A percentile compares a stretch with the other conserved stretches of the same genome.
Conservation (phyloP, 2,113 vertebrate genomes). For the Emydura subglobosa region DNA sequence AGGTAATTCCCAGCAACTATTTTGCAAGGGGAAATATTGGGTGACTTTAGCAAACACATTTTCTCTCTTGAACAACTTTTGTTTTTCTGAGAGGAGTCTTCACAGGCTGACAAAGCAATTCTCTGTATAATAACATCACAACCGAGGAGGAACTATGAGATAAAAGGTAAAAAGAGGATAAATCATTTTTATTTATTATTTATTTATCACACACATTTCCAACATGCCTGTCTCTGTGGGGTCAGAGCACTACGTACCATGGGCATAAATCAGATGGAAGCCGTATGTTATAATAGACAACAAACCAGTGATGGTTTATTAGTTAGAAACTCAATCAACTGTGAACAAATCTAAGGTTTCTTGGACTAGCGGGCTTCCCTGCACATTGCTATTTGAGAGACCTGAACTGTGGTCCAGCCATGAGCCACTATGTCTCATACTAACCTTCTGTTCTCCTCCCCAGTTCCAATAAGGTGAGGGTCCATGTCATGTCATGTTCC, state of each 20-base stretch:
- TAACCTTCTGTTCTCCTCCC: neutral
- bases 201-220: rapidly evolving
- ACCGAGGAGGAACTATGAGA: neutral
- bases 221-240: neutral
- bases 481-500: neutral
- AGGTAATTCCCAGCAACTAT: neutral
- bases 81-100: neutral
- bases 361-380: neutral
- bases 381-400: neutral
- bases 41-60: neutral
- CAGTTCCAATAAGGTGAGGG: neutral
- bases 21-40: neutral
- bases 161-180: neutral
- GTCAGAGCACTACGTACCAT: neutral
- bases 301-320: neutral
- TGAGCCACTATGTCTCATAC: neutral
- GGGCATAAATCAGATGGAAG: neutral
- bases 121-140: no score
- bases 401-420: neutral
- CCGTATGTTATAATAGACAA: neutral
- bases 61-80: rapidly evolving
- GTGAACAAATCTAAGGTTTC: neutral
- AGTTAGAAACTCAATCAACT: neutral
- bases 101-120: neutral
- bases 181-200: neutral